A percentile compares a stretch with the other conserved stretches of the same genome.
Evolutionary conservation across 2,113 vertebrate species (phyloP).

Genomic region (Chamaetylas fuelleborni): DNA sequence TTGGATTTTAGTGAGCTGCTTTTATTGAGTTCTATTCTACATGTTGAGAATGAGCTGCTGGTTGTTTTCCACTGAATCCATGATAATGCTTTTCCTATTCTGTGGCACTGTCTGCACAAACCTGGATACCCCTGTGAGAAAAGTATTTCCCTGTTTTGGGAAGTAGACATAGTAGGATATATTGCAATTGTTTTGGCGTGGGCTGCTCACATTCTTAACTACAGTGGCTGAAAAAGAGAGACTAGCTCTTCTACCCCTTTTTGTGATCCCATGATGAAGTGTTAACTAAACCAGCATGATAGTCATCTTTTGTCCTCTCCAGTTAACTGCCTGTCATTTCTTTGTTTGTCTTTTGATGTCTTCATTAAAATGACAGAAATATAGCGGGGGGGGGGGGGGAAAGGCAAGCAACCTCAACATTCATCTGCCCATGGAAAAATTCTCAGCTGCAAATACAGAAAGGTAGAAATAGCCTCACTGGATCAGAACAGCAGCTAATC

Average conservation of each 20-base stretch:
- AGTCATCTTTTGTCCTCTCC: slow-evolving; percentile 3
- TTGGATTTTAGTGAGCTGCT: not conserved
- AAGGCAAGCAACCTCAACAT: not conserved
- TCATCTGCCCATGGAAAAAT: not conserved
- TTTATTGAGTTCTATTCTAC: not conserved
- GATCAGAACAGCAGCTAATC: not conserved
- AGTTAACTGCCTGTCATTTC: not conserved
- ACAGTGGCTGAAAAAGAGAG: slow-evolving; percentile 72
- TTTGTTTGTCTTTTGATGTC: not conserved
- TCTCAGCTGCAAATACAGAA: not conserved
- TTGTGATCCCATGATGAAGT: slow-evolving; percentile 13
- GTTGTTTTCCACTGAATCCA: not conserved
- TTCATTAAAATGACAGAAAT: slow-evolving; percentile 2
- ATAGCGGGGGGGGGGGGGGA: rapidly evolving
- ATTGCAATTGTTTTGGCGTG: slow-evolving; percentile 19
- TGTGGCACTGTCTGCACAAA: not conserved
- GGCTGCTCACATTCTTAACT: slow-evolving; percentile 62
- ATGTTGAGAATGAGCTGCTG: not conserved
- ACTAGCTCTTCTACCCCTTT: not conserved
- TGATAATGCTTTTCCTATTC: not conserved
- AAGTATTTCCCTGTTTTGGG: slow-evolving; percentile 32
- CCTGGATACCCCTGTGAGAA: not conserved
- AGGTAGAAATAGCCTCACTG: not conserved
- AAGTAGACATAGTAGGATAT: slow-evolving; percentile 16
- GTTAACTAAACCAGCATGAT: slow-evolving; percentile 56